phyloP scores from a whole-genome alignment of 2,113 vertebrate genomes.

The Diglossa brunneiventris region DNA sequence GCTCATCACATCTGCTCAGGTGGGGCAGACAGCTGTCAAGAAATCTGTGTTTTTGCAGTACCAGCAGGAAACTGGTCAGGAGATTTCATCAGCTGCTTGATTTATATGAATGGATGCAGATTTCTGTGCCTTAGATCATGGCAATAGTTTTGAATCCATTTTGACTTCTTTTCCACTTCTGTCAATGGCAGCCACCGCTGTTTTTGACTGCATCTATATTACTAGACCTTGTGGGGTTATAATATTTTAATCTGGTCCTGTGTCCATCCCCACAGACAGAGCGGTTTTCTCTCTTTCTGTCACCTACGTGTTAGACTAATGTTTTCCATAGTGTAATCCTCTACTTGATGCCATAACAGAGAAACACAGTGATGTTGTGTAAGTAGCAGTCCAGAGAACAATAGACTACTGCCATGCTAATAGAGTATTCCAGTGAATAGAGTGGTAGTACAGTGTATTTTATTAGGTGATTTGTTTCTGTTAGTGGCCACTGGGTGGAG shows the following conservation, averaged over 20 bases:
- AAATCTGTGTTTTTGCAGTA: not conserved
- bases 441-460: not conserved
- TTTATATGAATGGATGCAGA: not conserved
- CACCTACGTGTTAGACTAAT: rapidly evolving
- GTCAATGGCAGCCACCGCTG: not conserved
- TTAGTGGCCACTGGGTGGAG: slow-evolving; percentile 58
- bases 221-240: not conserved
- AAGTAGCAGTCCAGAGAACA: not conserved
- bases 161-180: not conserved
- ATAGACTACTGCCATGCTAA: not conserved
- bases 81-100: not conserved
- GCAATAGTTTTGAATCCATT: not conserved
- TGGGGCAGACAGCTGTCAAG: not conserved
- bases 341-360: not conserved
- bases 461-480: slow-evolving; percentile 18
- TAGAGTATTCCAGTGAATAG: not conserved
- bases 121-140: not conserved
- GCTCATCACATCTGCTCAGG: not conserved
- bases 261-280: not conserved
- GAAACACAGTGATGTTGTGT: not conserved
- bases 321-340: not conserved
- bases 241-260: not conserved
- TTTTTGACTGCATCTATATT: rapidly evolving
- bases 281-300: not conserved
- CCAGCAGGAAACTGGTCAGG: not conserved